Evolutionary conservation across 2,797 vertebrate species (phyloP).

Genomic region (Tolypeutes matacus): DNA sequence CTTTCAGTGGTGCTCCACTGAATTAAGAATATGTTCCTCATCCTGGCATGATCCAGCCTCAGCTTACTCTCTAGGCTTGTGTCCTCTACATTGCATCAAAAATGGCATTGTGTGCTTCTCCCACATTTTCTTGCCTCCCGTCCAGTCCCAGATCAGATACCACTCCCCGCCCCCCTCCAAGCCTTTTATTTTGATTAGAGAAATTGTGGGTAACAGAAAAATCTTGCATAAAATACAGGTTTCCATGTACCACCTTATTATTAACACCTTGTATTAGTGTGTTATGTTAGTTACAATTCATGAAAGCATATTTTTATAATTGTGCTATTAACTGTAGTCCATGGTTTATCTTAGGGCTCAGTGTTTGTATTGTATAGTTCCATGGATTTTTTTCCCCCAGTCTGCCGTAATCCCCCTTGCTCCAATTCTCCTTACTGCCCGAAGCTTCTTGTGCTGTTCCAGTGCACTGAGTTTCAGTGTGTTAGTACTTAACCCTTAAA

Average conservation of each 20-base stretch:
- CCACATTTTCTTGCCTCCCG: background rate
- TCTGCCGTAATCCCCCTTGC: background rate
- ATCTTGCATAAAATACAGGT: no score
- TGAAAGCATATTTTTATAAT: no score
- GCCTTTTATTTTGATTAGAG: background rate
- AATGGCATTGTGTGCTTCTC: background rate
- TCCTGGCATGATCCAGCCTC: background rate
- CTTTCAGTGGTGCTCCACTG: background rate
- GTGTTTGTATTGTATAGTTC: no score
- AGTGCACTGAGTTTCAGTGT: background rate
- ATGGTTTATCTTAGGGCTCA: no score
- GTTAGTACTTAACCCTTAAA: background rate
- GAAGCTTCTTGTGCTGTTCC: background rate
- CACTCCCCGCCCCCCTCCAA: background rate
- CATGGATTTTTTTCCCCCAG: background rate
- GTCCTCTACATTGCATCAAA: background rate
- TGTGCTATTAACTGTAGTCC: no score
- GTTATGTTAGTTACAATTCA: no score
- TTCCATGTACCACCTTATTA: no score
- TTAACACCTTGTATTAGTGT: no score
- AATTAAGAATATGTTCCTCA: background rate
- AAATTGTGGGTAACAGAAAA: no score
- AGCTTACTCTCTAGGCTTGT: background rate
- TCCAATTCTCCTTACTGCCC: background rate
- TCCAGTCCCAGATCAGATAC: background rate